Base-by-base conservation (phyloP, 1,140 invertebrate genomes). In the Eumeta japonica region DNA sequence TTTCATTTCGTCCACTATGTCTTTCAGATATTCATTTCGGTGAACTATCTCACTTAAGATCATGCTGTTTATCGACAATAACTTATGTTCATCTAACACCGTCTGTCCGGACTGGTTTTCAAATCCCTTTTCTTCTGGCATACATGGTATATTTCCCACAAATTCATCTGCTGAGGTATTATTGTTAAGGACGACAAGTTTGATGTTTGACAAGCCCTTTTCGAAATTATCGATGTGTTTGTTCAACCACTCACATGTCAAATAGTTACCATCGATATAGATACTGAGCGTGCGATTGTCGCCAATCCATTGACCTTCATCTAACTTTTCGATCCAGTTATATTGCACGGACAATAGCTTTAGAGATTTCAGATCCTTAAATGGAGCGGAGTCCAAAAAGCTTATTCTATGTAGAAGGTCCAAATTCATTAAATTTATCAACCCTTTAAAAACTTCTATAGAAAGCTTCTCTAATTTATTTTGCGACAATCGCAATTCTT, bases 41-140 rank as follows among this genome's bases (percentile, higher is more conserved):
- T 70, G 48, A 20, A 41, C 46, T 0, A 73, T 46, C 11, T 62
- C 65, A 43, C 65, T 53, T 17, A 73, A 35, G 40, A 73, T 70
- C 38, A 63, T 66, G 32, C 63, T 57, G 24, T 38, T 61, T 2
- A 50, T 54, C 0, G 59, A 40, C 9, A 73, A 37, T 10, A 73
- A 47, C 4, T 64, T 52, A 27, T 70, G 64, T 45, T 73, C 64
- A 0, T 44, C 46, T 32, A 50, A 20, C 1, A 46, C 36, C 14
- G 12, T 2, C 18, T 11, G 28, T n/a, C 16, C 20, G 4, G 37
- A n/a, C 4, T 24, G 12, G 7, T 41, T 36, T 14, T 19, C 10
- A 45, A 33, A 35, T 38, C 13, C 10, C 30, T 31, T 16, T 48
- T 38, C 24, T 48, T 3, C 37, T 32, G 7, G 41, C 3, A 45